Evolutionary conservation across 92 coral and sea anemone species (phyloP), one percentile per base, ranked within the genome.

Genomic region (Zoanthus gigantus): DNA sequence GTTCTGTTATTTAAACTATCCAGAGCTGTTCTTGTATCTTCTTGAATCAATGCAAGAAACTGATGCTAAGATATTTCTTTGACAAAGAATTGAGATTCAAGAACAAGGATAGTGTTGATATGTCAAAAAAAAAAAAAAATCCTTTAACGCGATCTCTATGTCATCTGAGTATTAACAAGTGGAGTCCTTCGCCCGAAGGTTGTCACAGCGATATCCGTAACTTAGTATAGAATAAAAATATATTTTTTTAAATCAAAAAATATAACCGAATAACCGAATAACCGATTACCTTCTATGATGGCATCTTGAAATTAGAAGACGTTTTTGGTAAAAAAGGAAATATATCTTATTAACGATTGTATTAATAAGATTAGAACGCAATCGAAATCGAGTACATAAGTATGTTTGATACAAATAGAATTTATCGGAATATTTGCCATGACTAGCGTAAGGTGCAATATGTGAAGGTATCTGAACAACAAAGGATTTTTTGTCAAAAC

Each of bases 331-430:
- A 4, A 44, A 44, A 42, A 0, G 32, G 5, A 46, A 32, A 17
- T 45, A 4, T 46, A 74, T 76, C 48, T 31, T 31, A 34, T 44
- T 31, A 77, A 53, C 82, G 29, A 77, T 18, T 7, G 7, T 17
- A 69, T 29, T 66, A 65, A 66, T 44, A 81, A 46, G 75, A 81
- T 81, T 81, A 66, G 61, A 66, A 46, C 46, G 46, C 45, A 66
- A 81, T 81, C 66, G 61, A 81, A 71, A 45, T 81, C 18, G 57
- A 47, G 61, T 79, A n/a, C 52, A 57, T 79, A 79, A 60, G 56
- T 13, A 15, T 18, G 34, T 57, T 63, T 63, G 46, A 65, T 23
- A 65, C 16, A 23, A 29, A 81, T 7, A 44, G 11, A 34, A 23
- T 76, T 50, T 23, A 13, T 13, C 65, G 61, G 8, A 16, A 63